These are phyloP conservation scores for Drosophila melanocephala DNA, from an alignment of 2,888 invertebrate genomes.

Conservation along the genomic window DNA sequence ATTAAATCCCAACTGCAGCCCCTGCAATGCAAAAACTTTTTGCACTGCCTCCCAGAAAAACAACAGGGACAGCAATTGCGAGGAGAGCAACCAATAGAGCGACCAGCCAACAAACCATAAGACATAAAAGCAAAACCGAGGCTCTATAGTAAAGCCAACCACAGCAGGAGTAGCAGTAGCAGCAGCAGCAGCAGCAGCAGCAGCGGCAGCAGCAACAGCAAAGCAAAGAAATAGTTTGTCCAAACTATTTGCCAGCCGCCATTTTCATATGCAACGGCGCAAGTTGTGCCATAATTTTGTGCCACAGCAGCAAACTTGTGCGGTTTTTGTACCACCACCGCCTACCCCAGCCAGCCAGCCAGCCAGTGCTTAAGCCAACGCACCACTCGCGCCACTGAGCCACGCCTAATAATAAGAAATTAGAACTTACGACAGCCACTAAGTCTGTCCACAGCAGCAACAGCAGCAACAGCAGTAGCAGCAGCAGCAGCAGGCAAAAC, in stretches of 20 bases:
- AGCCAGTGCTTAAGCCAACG: neutral
- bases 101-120: conserved; percentile 44
- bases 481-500: conserved; percentile 40
- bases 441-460: conserved; percentile 73
- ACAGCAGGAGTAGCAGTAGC: conserved; percentile 39
- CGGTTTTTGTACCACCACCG: conserved; percentile 37
- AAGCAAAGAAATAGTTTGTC: conserved; percentile 70
- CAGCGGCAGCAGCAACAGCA: conserved; percentile 19
- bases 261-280: conserved; percentile 74
- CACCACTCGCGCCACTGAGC: conserved; percentile 30
- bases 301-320: conserved; percentile 75
- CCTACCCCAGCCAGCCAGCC: neutral
- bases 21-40: conserved; percentile 56
- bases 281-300: conserved; percentile 78
- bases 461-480: neutral
- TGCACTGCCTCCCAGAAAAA: conserved; percentile 24
- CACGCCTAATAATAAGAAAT: conserved; percentile 81
- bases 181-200: conserved; percentile 17
- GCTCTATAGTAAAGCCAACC: conserved; percentile 70
- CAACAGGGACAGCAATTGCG: conserved; percentile 61
- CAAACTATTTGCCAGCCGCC: conserved; percentile 73
- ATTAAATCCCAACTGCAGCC: conserved; percentile 60
- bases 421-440: conserved; percentile 80
- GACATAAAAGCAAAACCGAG: conserved; percentile 61
- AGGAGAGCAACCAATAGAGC: conserved; percentile 7